Base-by-base conservation (phyloP, 2,113 vertebrate species). In the Mormyrus iriodes region DNA sequence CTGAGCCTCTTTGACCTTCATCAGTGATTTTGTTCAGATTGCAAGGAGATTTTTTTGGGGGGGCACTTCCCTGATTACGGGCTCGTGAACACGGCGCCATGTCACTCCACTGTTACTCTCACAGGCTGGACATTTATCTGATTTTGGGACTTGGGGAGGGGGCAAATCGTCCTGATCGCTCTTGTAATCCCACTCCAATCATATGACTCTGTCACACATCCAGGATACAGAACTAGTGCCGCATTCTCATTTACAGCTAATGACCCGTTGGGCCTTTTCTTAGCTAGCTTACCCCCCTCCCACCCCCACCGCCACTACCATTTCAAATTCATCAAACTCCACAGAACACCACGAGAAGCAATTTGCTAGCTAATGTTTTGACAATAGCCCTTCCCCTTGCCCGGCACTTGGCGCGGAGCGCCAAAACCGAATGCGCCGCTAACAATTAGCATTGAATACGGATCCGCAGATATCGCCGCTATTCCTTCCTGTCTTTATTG, bases 281-380 rank as follows among this genome's bases (percentile, higher is more conserved):
- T 87, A 87, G 12, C 84, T 65, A 5, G 7, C 42, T 48, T 49
- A 35, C 27, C 5, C 85, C 9, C 27, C 85, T 27, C 85, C 91
- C 58, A 10, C 65, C 65, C 13, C 27, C 69, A 4, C 10, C 27
- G 0, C 12, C 73, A 19, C 73, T 10, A 76, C 88, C 86, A 90
- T 90, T 91, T 92, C 90, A 89, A 92, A 94, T 91, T 94, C 94
- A 96, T 96, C 95, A 95, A 94, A 94, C 92, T 93, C 89, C 91
- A 92, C 92, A 95, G 94, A 94, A 94, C 95, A 93, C 93, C 93
- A 93, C 92, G 91, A 91, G 95, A 95, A 95, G 95, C 94, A 95
- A 95, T 96, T 95, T 95, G 94, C 95, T 95, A 94, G 92, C 91
- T 93, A 92, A 95, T 95, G 94, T 95, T 95, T 94, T 92, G 94